Evolutionary conservation across 2,888 invertebrate species (phyloP).

Genomic region (Troides helena): DNA sequence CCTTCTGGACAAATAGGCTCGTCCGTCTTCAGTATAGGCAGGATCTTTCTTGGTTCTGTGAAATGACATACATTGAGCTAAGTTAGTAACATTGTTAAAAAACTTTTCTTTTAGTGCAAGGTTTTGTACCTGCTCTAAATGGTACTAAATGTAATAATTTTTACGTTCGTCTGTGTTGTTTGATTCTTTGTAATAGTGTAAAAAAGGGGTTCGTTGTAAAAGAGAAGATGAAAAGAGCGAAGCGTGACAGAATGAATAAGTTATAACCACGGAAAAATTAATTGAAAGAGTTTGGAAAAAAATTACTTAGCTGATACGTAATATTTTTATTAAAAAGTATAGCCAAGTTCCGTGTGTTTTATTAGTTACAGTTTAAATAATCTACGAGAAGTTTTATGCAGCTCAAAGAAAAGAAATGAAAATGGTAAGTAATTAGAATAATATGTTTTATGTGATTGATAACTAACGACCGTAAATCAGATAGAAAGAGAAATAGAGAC

Average conservation of each 20-base stretch:
- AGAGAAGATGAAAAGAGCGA: slow-evolving; percentile 48
- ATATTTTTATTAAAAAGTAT: slow-evolving; percentile 29
- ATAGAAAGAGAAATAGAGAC: slow-evolving; percentile 10
- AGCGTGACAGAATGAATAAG: slow-evolving; percentile 56
- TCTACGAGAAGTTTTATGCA: slow-evolving; percentile 21
- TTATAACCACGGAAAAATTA: slow-evolving; percentile 37
- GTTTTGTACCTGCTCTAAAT: not conserved
- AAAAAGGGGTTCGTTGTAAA: slow-evolving; percentile 41
- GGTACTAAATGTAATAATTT: slow-evolving; percentile 27
- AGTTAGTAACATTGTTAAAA: not conserved
- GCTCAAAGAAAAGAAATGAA: slow-evolving; percentile 23
- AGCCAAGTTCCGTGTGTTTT: slow-evolving; percentile 34
- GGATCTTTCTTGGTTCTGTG: slow-evolving; percentile 93
- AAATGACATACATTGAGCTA: slow-evolving; percentile 34
- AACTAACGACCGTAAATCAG: slow-evolving; percentile 13
- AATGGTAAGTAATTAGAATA: slow-evolving; percentile 16
- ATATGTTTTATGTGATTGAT: slow-evolving; percentile 17
- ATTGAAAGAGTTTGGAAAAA: slow-evolving; percentile 38
- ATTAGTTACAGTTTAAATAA: slow-evolving; percentile 35
- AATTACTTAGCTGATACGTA: slow-evolving; percentile 34
- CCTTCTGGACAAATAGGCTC: slow-evolving; percentile 95
- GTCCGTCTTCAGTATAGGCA: slow-evolving; percentile 94
- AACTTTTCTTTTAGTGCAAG: not conserved
- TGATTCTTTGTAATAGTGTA: slow-evolving; percentile 52
- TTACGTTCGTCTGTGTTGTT: slow-evolving; percentile 45